Conservation (phyloP, 2,113 vertebrate genomes). For the Empidonax alnorum region DNA sequence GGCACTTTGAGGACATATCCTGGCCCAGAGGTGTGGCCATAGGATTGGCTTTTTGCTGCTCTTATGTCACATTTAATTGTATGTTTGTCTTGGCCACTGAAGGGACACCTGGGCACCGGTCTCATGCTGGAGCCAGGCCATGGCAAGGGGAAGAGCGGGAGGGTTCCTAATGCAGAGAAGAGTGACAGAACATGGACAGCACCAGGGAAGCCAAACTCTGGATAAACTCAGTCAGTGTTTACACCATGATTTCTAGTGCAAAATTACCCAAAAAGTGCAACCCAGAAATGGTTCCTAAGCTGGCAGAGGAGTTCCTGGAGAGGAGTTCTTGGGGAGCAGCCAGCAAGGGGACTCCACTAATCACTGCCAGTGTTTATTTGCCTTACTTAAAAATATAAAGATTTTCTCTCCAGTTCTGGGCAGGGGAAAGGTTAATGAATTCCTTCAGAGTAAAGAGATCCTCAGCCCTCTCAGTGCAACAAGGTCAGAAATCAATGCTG, state of each 20-base stretch:
- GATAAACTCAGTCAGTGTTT: background rate
- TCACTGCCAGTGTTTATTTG: constrained; percentile 41
- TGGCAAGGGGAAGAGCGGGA: rapidly evolving
- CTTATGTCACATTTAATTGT: background rate
- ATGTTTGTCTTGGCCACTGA: rapidly evolving
- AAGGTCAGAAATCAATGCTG: constrained; percentile 68
- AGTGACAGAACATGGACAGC: rapidly evolving
- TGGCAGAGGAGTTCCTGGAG: background rate
- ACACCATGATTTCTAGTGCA: rapidly evolving
- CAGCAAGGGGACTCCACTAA: background rate
- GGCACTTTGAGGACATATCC: background rate
- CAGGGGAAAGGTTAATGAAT: constrained; percentile 69
- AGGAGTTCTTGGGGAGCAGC: background rate
- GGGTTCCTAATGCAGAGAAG: rapidly evolving
- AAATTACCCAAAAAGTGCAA: background rate
- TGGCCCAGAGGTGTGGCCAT: background rate
- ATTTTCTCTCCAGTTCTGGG: constrained; percentile 54
- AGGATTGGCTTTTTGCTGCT: background rate
- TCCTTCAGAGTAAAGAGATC: constrained; percentile 64
- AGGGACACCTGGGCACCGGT: background rate
- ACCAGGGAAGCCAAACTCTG: rapidly evolving
- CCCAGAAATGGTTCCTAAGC: background rate
- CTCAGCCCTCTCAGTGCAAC: constrained; percentile 39
- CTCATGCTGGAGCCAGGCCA: rapidly evolving
- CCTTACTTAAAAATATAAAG: constrained; percentile 67